Conservation (phyloP, 2,888 invertebrate genomes). For the Drosophila villosipedis region DNA sequence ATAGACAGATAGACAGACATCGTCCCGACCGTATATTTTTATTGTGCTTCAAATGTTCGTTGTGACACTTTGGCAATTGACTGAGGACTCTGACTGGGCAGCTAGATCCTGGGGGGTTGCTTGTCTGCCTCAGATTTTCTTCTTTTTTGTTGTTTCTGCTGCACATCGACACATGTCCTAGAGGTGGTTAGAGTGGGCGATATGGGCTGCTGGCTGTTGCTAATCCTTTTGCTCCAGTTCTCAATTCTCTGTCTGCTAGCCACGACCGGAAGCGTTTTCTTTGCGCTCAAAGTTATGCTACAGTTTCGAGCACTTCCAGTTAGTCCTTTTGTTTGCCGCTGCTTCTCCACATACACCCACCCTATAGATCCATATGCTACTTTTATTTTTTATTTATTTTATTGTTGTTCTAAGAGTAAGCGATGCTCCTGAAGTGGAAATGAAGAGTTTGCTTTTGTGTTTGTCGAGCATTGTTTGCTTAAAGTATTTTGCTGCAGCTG, state of each 20-base stretch:
- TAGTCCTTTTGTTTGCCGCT: constrained; percentile 42
- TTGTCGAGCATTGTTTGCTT: constrained; percentile 49
- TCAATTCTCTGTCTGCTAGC: constrained; percentile 41
- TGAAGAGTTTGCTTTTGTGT: constrained; percentile 59
- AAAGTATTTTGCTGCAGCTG: constrained; percentile 22
- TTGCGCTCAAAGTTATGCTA: constrained; percentile 72
- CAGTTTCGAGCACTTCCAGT: constrained; percentile 48
- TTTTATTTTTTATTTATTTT: constrained; percentile 16
- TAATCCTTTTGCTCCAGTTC: constrained; percentile 65
- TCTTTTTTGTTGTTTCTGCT: constrained; percentile 18
- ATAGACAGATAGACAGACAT: constrained; percentile 33
- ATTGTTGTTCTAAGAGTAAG: constrained; percentile 33
- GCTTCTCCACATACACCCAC: constrained; percentile 3
- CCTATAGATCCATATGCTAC: constrained; percentile 3
- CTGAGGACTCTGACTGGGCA: constrained; percentile 38
- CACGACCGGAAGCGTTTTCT: constrained; percentile 76
- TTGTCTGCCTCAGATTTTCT: constrained; percentile 42
- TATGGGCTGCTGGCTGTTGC: constrained; percentile 25
- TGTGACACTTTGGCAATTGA: constrained; percentile 77
- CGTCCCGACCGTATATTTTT: constrained; percentile 54
- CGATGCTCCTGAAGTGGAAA: constrained; percentile 46
- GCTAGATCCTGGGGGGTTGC: constrained; percentile 21
- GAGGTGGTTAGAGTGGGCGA: constrained; percentile 7
- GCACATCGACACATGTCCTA: constrained; percentile 20
- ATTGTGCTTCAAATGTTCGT: constrained; percentile 68